Percentiles rank a stretch among this genome's conserved stretches.
These are phyloP conservation scores for Latrodectus hesperus DNA, from an alignment of 2,888 invertebrate species.

Conservation along the genomic window DNA sequence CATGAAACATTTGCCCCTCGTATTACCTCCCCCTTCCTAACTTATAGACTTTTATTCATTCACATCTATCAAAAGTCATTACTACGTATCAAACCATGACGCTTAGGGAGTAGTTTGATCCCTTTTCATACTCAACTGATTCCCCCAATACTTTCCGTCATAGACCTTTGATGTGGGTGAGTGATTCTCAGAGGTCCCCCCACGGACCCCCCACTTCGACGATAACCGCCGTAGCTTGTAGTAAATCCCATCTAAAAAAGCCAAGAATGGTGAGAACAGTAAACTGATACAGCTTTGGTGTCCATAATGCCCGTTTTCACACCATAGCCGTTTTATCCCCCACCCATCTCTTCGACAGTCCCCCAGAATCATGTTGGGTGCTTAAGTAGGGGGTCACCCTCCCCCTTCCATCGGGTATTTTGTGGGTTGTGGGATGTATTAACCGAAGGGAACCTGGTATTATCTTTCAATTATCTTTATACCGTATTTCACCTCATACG, in stretches of 20 bases:
- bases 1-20: constrained; percentile 4
- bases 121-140: constrained; percentile 44
- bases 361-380: neutral
- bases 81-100: constrained; percentile 66
- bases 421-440: constrained; percentile 48
- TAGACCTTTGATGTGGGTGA: constrained; percentile 50
- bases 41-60: constrained; percentile 39
- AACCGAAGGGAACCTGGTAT: constrained; percentile 40
- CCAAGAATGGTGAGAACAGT: constrained; percentile 60
- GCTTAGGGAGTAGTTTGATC: constrained; percentile 54
- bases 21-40: constrained; percentile 16
- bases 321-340: constrained; percentile 13
- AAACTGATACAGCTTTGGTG: constrained; percentile 63
- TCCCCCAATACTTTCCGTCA: constrained; percentile 7
- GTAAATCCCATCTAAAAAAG: constrained; percentile 57
- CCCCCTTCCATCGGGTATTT: neutral
- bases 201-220: constrained; percentile 20
- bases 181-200: constrained; percentile 22
- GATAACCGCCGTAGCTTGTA: constrained; percentile 61
- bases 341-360: neutral
- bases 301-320: constrained; percentile 64
- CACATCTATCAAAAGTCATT: constrained; percentile 67
- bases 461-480: constrained; percentile 68
- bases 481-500: neutral
- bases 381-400: neutral